A percentile compares a stretch with the other conserved stretches of the same genome.
These are phyloP conservation scores for Coenonympha glycerion DNA, from an alignment of 2,888 invertebrate species.

Conservation along the genomic window DNA sequence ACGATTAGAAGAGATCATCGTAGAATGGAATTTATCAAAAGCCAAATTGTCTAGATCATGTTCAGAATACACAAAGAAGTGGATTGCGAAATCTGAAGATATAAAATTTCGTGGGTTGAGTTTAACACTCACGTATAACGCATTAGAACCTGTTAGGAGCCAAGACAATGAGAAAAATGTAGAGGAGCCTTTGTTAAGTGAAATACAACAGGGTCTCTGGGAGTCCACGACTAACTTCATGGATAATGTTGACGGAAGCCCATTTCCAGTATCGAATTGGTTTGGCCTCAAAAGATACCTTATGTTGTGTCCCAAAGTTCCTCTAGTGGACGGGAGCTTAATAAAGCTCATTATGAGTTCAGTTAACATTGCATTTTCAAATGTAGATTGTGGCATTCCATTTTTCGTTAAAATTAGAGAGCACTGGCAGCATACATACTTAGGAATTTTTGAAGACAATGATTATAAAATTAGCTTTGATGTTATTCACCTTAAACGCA, in stretches of 20 bases:
- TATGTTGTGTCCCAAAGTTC: constrained; percentile 80
- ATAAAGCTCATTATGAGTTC: constrained; percentile 88
- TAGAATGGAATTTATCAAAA: constrained; percentile 63
- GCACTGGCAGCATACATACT: constrained; percentile 85
- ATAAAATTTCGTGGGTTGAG: constrained; percentile 50
- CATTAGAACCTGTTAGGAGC: constrained; percentile 41
- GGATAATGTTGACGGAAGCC: constrained; percentile 61
- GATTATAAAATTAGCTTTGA: constrained; percentile 90
- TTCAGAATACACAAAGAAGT: constrained; percentile 56
- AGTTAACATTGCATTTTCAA: constrained; percentile 86
- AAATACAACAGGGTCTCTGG: constrained; percentile 59
- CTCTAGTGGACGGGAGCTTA: constrained; percentile 80
- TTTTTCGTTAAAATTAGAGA: constrained; percentile 91
- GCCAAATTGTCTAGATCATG: constrained; percentile 43
- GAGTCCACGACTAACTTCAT: constrained; percentile 59
- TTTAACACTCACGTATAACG: constrained; percentile 52
- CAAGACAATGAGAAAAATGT: constrained; percentile 43
- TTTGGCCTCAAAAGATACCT: constrained; percentile 91
- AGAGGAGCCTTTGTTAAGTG: constrained; percentile 72
- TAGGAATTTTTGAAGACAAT: constrained; percentile 86
- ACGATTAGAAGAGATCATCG: constrained; percentile 86
- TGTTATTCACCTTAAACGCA: constrained; percentile 88
- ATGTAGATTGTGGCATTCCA: constrained; percentile 87
- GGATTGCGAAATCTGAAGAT: constrained; percentile 61
- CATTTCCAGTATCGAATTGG: constrained; percentile 80